Conservation (phyloP, 2,113 vertebrate genomes). For the Bos javanicus region DNA sequence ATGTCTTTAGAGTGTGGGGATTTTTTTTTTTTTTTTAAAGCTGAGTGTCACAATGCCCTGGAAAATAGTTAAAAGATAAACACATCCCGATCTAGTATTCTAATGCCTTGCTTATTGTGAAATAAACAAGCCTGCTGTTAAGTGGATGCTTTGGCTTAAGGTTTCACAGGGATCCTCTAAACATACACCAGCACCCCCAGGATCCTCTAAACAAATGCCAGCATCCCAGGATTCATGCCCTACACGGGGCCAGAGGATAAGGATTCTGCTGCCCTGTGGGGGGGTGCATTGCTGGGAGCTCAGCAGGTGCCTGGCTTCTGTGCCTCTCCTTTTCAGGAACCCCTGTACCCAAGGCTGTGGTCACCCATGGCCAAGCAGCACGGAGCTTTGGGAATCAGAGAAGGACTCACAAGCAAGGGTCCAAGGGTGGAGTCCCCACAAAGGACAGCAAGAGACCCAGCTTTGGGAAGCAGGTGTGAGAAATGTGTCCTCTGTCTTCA, state of each 20-base stretch:
- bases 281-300: too few relatives aligned
- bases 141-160: neutral
- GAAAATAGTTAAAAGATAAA: neutral
- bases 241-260: accelerated
- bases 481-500: neutral
- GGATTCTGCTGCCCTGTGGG: neutral
- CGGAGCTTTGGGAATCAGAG: neutral
- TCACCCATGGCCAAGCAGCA: neutral
- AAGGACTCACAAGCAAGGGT: neutral
- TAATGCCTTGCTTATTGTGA: neutral
- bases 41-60: neutral
- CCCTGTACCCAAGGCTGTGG: accelerated
- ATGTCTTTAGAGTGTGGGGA: neutral
- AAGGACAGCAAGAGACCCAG: neutral
- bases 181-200: neutral
- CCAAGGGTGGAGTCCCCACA: neutral
- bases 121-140: neutral
- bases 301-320: accelerated
- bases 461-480: neutral
- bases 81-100: neutral
- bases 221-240: neutral
- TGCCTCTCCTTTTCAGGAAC: neutral
- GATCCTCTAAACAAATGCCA: neutral
- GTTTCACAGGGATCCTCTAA: neutral
- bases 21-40: neutral